A percentile compares a stretch with the other conserved stretches of the same genome.
Conservation (phyloP, 2,113 vertebrate species). For the Climacteris rufus region DNA sequence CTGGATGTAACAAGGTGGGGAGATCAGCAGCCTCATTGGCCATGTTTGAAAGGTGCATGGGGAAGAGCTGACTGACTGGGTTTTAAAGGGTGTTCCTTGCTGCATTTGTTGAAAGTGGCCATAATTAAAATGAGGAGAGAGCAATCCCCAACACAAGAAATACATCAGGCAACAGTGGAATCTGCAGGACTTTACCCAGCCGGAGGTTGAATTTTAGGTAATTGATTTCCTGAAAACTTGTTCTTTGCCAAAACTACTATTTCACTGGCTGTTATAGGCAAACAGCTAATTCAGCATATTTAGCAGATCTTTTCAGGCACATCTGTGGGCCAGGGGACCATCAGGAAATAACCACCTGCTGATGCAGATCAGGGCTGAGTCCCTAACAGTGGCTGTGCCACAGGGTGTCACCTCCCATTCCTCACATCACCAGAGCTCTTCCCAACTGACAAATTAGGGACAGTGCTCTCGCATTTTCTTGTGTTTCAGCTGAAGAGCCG, state of each 20-base stretch:
- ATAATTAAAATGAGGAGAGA: not conserved
- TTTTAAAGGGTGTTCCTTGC: not conserved
- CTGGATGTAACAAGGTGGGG: not conserved
- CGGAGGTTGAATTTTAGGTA: not conserved
- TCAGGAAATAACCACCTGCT: not conserved
- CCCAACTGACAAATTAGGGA: not conserved
- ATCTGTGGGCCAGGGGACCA: fast-evolving
- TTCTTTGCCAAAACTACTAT: not conserved
- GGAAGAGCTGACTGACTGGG: not conserved
- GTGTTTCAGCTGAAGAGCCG: not conserved
- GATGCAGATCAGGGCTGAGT: not conserved
- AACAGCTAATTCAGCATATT: not conserved
- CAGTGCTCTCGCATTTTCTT: not conserved
- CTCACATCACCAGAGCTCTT: not conserved
- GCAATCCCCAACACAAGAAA: not conserved
- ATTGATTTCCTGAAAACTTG: constrained; percentile 21
- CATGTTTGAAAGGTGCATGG: not conserved
- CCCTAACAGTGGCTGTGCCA: not conserved
- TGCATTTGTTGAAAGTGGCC: not conserved
- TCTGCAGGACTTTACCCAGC: not conserved
- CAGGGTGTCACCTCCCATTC: not conserved
- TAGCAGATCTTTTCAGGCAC: not conserved
- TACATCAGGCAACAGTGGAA: not conserved
- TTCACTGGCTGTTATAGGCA: not conserved
- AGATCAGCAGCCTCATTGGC: not conserved